Base-by-base conservation (phyloP, 1,140 invertebrate genomes). In the Drosophila punjabiensis region DNA sequence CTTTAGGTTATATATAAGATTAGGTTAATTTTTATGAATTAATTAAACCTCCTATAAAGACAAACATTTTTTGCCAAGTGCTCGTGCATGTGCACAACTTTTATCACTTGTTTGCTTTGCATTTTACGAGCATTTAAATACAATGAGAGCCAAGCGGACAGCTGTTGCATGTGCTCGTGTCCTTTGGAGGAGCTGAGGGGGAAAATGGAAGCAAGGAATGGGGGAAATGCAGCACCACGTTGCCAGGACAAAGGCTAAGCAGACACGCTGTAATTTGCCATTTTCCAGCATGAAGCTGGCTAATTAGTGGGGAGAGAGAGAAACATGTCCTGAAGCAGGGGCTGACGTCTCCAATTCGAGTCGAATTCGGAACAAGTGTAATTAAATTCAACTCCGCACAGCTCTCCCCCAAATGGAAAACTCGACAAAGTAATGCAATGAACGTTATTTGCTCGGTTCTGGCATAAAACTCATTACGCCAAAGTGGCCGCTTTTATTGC, bases 71-170 rank as follows among this genome's bases (percentile, higher is more conserved):
- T 32, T 48, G 14, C 48, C 47, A 9, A 41, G 66, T 71, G 50
- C 45, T 45, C 43, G 37, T 47, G 47, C 62, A 50, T 70, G 48
- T 79, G 61, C 56, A 63, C 47, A 81, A 65, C 69, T 89, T 84
- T 88, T 89, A 88, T 85, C 70, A 90, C 86, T 82, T 81, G 75
- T 75, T 88, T 81, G 73, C 69, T 79, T 81, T 69, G 60, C 70
- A 79, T 73, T 89, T 81, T 81, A 89, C 63, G 60, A 85, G 52
- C 81, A 73, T 81, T 88, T 85, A 84, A 84, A 89, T 75, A 88
- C 74, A 84, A 81, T 89, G 64, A 85, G 50, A 50, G 70, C 78
- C 45, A 65, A 67, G 67, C 32, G 59, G 71, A 74, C 71, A 71
- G 50, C 76, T 79, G 50, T 78, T 79, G 77, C 71, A 75, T 75